Conservation (phyloP, 2,113 vertebrate species). For the Megaceryle torquata region DNA sequence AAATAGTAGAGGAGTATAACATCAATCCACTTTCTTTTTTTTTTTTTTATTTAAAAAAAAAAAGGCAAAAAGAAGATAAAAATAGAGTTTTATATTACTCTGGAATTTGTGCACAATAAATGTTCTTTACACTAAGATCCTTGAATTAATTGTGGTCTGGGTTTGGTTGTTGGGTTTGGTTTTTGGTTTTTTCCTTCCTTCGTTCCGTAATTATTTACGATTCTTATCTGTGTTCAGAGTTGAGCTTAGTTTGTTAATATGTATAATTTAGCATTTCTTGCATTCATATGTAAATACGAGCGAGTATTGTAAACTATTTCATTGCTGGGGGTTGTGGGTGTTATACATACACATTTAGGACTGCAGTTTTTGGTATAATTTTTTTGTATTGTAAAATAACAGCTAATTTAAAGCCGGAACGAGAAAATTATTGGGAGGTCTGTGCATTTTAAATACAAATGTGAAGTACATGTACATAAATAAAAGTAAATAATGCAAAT, state of each 20-base stretch:
- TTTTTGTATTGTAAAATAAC: conserved; percentile 96
- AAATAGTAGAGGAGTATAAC: background rate
- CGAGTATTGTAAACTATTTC: conserved; percentile 93
- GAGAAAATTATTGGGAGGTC: conserved; percentile 73
- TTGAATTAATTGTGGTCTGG: conserved; percentile 61
- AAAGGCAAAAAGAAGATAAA: background rate
- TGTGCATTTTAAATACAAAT: conserved; percentile 84
- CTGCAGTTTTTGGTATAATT: conserved; percentile 79
- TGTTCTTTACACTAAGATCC: conserved; percentile 63
- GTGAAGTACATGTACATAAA: conserved; percentile 91
- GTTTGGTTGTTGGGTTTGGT: background rate
- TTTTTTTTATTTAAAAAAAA: background rate
- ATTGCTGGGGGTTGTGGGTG: conserved; percentile 76
- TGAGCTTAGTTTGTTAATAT: conserved; percentile 89
- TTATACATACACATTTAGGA: conserved; percentile 81
- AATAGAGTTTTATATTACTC: conserved; percentile 44
- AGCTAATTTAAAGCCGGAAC: conserved; percentile 80
- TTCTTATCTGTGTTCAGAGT: conserved; percentile 62
- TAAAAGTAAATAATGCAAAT: conserved; percentile 85
- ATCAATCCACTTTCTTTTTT: background rate
- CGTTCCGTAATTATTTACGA: conserved; percentile 63
- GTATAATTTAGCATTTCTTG: conserved; percentile 90
- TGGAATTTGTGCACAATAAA: conserved; percentile 68
- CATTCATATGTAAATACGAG: conserved; percentile 92
- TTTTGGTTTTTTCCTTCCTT: background rate